A percentile compares a stretch with the other conserved stretches of the same genome.
Conservation (phyloP, 2,113 vertebrate species). For the Otocyon megalotis region DNA sequence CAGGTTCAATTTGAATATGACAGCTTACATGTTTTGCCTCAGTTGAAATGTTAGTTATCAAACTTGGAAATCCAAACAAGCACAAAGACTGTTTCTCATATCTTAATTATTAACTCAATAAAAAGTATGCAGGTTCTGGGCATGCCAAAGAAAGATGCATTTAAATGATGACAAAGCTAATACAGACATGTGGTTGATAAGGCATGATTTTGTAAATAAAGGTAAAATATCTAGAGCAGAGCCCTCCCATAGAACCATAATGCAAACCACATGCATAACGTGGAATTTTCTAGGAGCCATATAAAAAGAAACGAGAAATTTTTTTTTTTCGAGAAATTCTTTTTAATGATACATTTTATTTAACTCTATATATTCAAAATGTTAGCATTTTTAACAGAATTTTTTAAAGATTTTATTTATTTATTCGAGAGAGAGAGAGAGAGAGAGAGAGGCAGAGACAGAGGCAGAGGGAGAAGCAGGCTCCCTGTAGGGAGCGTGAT, state of each 20-base stretch:
- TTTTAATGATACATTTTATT: not conserved
- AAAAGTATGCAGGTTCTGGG: not conserved
- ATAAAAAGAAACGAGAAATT: not conserved
- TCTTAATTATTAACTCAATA: constrained; percentile 44
- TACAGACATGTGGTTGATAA: not conserved
- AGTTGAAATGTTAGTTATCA: not conserved
- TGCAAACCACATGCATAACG: not conserved
- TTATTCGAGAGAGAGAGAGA: too few species aligned
- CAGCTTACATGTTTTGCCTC: not conserved
- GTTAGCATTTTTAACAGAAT: not conserved
- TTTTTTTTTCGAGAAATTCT: not conserved
- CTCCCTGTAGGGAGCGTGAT: too few species aligned
- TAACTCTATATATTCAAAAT: not conserved
- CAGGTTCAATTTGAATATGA: not conserved
- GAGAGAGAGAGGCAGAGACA: too few species aligned
- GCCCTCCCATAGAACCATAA: not conserved
- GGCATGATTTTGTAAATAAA: not conserved
- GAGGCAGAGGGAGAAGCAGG: too few species aligned
- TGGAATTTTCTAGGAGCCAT: not conserved
- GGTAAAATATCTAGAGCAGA: not conserved
- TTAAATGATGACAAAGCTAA: not conserved
- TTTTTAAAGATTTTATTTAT: too few species aligned
- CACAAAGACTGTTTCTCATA: constrained; percentile 58
- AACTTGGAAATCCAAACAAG: constrained; percentile 4
- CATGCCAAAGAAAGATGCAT: not conserved